These are phyloP conservation scores for Hemistola chrysoprasaria DNA, from an alignment of 2,888 invertebrate genomes.

Conservation along the genomic window DNA sequence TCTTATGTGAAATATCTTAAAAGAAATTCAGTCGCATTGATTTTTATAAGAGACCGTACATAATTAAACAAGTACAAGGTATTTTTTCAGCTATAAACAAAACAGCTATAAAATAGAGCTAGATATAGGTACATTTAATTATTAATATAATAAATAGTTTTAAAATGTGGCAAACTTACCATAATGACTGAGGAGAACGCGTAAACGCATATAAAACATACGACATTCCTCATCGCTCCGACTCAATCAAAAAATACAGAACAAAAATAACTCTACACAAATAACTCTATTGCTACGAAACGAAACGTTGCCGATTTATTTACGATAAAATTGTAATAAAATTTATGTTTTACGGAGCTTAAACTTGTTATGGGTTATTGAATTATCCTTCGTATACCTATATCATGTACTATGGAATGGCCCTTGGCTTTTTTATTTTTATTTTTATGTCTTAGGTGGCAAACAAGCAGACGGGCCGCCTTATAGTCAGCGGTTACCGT, in stretches of 20 bases:
- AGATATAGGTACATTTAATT: neutral
- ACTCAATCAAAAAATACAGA: conserved; percentile 21
- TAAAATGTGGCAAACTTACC: conserved; percentile 42
- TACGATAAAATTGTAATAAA: conserved; percentile 52
- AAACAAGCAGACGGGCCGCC: no score
- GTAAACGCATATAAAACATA: conserved; percentile 36
- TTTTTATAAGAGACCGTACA: no score
- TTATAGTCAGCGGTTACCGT: no score
- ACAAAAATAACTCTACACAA: conserved; percentile 41
- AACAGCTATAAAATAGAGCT: neutral
- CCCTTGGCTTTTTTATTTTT: no score
- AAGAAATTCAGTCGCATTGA: no score
- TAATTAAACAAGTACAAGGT: no score
- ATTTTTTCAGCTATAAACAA: no score
- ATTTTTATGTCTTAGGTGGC: no score
- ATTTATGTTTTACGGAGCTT: conserved; percentile 44
- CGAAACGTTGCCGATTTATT: conserved; percentile 33
- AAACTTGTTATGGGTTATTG: neutral
- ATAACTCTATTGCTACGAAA: conserved; percentile 44
- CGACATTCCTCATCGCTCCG: conserved; percentile 36
- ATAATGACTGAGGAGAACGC: conserved; percentile 33
- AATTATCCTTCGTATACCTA: no score
- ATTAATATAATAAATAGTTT: neutral
- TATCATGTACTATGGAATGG: no score
- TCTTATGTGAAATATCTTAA: no score